A percentile compares a stretch with the other conserved stretches of the same genome.
phyloP scores from a whole-genome alignment of 2,888 invertebrate species.

The Neocrepidodera transversa region DNA sequence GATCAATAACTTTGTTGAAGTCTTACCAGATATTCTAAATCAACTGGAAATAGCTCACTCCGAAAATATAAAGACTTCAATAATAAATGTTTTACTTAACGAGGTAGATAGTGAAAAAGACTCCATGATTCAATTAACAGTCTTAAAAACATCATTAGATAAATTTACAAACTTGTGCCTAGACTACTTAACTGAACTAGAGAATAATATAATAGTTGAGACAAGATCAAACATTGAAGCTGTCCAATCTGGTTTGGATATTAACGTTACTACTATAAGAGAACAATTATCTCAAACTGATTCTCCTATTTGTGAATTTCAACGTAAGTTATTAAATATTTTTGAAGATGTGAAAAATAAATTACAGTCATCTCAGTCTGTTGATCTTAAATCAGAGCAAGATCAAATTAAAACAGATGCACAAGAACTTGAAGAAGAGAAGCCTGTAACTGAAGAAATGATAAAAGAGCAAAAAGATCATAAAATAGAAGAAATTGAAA shows the following conservation, averaged over 20 bases:
- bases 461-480: too few relatives aligned
- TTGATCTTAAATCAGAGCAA: too few relatives aligned
- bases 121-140: not conserved
- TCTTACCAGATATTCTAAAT: slow-evolving; percentile 46
- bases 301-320: slow-evolving; percentile 1
- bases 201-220: not conserved
- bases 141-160: not conserved
- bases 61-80: slow-evolving; percentile 40
- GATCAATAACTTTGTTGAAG: slow-evolving; percentile 44
- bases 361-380: not conserved
- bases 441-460: too few relatives aligned
- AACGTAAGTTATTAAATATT: not conserved
- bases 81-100: slow-evolving; percentile 25
- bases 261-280: not conserved
- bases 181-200: slow-evolving; percentile 2
- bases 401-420: too few relatives aligned
- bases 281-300: not conserved
- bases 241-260: not conserved
- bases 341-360: not conserved
- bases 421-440: too few relatives aligned
- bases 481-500: too few relatives aligned
- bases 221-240: not conserved
- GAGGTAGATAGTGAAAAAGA: slow-evolving; percentile 9
- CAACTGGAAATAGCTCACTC: slow-evolving; percentile 48
- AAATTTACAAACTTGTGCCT: not conserved